phyloP scores from a whole-genome alignment of 2,797 vertebrate genomes.

The Sebastes wilsoni region DNA sequence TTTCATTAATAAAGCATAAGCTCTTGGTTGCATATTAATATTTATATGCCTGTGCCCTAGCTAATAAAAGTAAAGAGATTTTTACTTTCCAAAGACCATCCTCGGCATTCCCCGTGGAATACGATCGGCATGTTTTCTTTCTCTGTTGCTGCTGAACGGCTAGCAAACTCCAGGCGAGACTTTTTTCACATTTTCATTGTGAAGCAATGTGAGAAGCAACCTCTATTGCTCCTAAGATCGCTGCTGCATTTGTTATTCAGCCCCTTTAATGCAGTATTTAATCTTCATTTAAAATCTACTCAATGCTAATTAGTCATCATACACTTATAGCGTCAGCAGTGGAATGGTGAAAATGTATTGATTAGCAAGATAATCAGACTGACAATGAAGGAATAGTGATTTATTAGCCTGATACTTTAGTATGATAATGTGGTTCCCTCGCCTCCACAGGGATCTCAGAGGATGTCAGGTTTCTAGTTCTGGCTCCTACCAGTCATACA shows the following conservation, averaged over 20 bases:
- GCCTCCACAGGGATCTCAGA: background rate
- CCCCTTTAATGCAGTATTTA: conserved; percentile 54
- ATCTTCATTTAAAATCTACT: conserved; percentile 67
- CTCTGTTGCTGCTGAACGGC: conserved; percentile 1
- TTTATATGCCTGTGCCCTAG: conserved; percentile 46
- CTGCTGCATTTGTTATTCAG: conserved; percentile 48
- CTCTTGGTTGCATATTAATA: conserved; percentile 68
- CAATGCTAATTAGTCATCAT: conserved; percentile 58
- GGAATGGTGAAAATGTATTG: conserved; percentile 43
- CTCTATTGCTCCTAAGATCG: background rate
- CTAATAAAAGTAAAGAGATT: conserved; percentile 67
- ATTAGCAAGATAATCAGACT: conserved; percentile 58
- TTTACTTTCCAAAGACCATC: conserved; percentile 41
- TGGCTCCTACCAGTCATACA: conserved; percentile 20
- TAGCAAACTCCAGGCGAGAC: background rate
- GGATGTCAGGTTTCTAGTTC: conserved; percentile 16
- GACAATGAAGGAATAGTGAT: conserved; percentile 50
- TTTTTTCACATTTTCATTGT: conserved; percentile 8
- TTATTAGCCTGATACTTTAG: conserved; percentile 33
- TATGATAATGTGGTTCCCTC: conserved; percentile 27
- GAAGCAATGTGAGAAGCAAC: background rate
- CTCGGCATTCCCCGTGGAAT: conserved; percentile 18
- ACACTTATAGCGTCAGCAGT: conserved; percentile 39
- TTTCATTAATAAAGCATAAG: conserved; percentile 76
- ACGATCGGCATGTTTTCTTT: background rate